Percentiles rank a stretch among this genome's conserved stretches.
These are phyloP conservation scores for Pholis gunnellus DNA, from an alignment of 2,113 vertebrate genomes.

Conservation along the genomic window DNA sequence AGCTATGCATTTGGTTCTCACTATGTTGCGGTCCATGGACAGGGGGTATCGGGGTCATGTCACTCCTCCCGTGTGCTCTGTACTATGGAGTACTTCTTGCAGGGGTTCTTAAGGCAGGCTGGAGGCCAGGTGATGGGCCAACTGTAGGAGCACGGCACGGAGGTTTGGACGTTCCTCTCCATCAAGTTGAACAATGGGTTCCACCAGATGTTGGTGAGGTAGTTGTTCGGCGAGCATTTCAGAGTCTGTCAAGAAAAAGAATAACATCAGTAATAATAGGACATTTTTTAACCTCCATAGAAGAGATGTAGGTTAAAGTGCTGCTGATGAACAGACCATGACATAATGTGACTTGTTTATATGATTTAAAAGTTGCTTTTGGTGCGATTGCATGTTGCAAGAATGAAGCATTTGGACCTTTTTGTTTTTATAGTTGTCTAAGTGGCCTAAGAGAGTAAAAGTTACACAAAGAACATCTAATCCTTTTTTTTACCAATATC, in stretches of 20 bases:
- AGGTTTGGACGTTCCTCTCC: constrained; percentile 94
- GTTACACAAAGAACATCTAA: not conserved
- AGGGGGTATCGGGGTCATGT: constrained; percentile 12
- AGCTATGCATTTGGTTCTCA: constrained; percentile 36
- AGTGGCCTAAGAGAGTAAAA: not conserved
- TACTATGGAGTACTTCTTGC: constrained; percentile 96
- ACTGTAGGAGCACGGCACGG: constrained; percentile 93
- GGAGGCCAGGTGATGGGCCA: constrained; percentile 96
- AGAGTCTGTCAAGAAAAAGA: constrained; percentile 83
- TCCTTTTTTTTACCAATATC: not conserved
- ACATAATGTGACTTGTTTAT: not conserved
- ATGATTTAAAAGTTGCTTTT: not conserved
- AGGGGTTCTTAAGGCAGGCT: constrained; percentile 94
- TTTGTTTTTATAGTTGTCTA: not conserved
- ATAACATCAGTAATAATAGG: not conserved
- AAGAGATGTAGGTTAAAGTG: not conserved
- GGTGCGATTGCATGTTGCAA: not conserved
- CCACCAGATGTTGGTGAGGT: constrained; percentile 98
- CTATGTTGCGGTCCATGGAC: constrained; percentile 34
- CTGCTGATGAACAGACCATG: not conserved
- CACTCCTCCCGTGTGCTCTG: constrained; percentile 88
- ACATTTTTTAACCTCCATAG: not conserved
- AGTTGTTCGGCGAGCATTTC: constrained; percentile 93
- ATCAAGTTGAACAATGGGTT: constrained; percentile 96
- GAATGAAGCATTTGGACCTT: not conserved